Evolutionary conservation across 64 coral and sea anemone genomes (phyloP), one percentile per base, ranked within the genome.

Genomic region (Cladopsammia gracilis): DNA sequence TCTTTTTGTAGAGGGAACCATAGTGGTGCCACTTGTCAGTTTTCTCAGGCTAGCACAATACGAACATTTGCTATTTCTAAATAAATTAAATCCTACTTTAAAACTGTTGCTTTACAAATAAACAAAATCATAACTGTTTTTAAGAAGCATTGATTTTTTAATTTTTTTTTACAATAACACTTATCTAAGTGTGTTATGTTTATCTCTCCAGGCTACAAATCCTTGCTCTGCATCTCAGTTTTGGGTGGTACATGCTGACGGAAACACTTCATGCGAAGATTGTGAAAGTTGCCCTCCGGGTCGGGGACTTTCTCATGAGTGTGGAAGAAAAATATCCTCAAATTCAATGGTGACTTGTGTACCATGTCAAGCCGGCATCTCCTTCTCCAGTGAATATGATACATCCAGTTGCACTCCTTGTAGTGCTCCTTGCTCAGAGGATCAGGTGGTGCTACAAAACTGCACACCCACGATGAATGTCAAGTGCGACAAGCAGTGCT

Each of bases 381-480:
- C 16, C 8, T 92, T 81, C 51, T 90, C 88, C 25, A 49, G 64
- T 15, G 51, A 43, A 1, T 22, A 13, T 18, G 88, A 90, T 19
- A 59, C 75, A 15, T 90, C 75, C 10, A 42, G 15, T 52, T 90
- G 88, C 53, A 67, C 23, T 24, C 74, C 45, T 0, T 90, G 52
- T 11, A 56, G 88, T 70, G 19, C 76, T 68, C 19, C 34, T 5
- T 90, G 88, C 67, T 44, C 49, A 42, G 76, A 53, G 48, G 88
- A 64, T n/a, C 70, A 90, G 77, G 64, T 74, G 88, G 47, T 70
- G 2, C 19, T 60, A 58, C 62, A 62, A 78, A 54, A 10, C 7
- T 90, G 88, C 51, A 69, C 76, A 11, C n/a, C 20, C 49, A 78
- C 75, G 11, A 62, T 26, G 48, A 75, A 90, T 70, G 68, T 77